Base-by-base conservation (phyloP, 2,888 invertebrate species). In the Arctia plantaginis region DNA sequence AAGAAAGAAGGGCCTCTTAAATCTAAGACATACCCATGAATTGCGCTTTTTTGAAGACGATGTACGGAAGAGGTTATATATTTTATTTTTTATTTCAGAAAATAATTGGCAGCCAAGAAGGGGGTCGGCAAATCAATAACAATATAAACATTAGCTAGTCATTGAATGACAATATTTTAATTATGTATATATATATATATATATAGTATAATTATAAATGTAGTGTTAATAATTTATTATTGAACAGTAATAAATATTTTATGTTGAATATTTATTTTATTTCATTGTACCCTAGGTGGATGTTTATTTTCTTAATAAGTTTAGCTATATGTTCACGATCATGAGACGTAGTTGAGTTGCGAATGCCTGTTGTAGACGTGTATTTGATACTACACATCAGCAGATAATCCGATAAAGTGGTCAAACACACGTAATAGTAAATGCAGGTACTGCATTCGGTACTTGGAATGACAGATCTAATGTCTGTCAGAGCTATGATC, bases 61-160 rank as follows among this genome's bases (percentile, higher is more conserved):
- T 18, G 10, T 3, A n/a, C 2, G 3, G 4, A 59, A 2, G 27
- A 27, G 55, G 27, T 59, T n/a, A 27, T n/a, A 55, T 27, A 3
- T 27, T n/a, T 0, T 27, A 15, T n/a, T 41, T 75, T 80, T 79
- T 76, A 75, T 91, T 87, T 64, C 91, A 92, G 92, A 89, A 89
- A 80, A 86, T 88, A 20, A 82, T 82, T 66, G 80, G 82, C 67
- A 83, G 81, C 68, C 80, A 83, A 41, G 81, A 80, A 23, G 85
- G 86, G 27, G 73, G 76, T 59, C 82, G 80, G 44, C 85, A 82
- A 75, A 89, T 84, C 72, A 90, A 87, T 69, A 88, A 87, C 55
- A 85, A 86, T 51, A 20, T 69, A 13, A 69, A 77, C 67, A 74
- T 66, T 51, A 65, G 41, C 59, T 66, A 74, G 35, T 76, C 69